A percentile compares a stretch with the other conserved stretches of the same genome.
Evolutionary conservation across 2,888 invertebrate species (phyloP).

Genomic region (Rhagophthalmus giganteus): DNA sequence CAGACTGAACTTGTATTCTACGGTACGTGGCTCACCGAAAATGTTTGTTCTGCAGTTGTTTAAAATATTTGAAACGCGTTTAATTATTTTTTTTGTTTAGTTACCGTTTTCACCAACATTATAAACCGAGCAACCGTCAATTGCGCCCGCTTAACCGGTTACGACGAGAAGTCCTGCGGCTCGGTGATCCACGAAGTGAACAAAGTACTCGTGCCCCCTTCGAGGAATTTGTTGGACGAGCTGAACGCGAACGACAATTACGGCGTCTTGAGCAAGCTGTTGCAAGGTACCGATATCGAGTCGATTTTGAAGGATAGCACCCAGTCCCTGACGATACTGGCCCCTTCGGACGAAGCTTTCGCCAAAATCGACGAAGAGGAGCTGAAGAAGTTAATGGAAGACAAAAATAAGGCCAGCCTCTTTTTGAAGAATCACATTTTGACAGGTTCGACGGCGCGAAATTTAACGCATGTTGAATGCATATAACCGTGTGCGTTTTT

Average conservation of each 20-base stretch:
- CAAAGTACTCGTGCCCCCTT: conserved; percentile 60
- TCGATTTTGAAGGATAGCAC: conserved; percentile 54
- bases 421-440: conserved; percentile 60
- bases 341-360: conserved; percentile 63
- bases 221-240: conserved; percentile 57
- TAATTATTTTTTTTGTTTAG: too few relatives aligned
- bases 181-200: conserved; percentile 69
- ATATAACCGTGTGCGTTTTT: too few relatives aligned
- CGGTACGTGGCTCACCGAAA: conserved; percentile 50
- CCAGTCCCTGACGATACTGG: conserved; percentile 61
- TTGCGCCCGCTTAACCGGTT: conserved; percentile 65
- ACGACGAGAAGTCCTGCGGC: conserved; percentile 68
- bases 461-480: too few relatives aligned
- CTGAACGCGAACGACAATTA: conserved; percentile 55
- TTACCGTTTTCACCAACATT: conserved; percentile 60
- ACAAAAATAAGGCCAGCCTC: conserved; percentile 56
- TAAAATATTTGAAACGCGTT: too few relatives aligned
- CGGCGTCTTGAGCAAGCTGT: conserved; percentile 54
- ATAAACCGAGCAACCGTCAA: conserved; percentile 67
- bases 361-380: conserved; percentile 56
- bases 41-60: conserved; percentile 30
- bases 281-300: conserved; percentile 57
- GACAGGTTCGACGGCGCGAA: too few relatives aligned
- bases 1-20: conserved; percentile 64
- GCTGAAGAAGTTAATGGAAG: conserved; percentile 54